Conservation (phyloP, 2,113 vertebrate species). For the Physeter macrocephalus region DNA sequence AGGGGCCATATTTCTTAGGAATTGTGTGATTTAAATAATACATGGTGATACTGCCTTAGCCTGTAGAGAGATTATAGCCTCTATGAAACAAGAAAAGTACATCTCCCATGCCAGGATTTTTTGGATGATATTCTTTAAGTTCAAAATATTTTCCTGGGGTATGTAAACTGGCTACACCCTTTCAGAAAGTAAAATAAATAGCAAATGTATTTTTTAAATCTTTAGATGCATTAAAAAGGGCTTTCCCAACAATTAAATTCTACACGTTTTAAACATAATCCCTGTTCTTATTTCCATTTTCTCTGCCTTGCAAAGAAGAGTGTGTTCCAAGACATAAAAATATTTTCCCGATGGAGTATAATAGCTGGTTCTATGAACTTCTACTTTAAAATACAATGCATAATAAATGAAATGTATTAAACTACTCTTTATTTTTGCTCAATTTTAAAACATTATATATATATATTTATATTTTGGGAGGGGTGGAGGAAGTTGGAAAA, state of each 20-base stretch:
- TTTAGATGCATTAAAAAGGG: background rate
- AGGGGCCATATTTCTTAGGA: background rate
- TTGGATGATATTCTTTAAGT: slow-evolving; percentile 34
- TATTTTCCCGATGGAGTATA: background rate
- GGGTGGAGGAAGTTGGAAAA: background rate
- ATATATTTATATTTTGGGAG: background rate
- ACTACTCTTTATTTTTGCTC: background rate
- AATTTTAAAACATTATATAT: background rate
- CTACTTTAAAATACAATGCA: slow-evolving; percentile 15
- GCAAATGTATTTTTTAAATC: background rate
- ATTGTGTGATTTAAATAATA: background rate
- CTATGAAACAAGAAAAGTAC: background rate
- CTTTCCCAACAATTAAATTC: background rate
- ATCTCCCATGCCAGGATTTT: background rate
- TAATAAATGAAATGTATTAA: background rate
- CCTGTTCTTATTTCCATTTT: background rate
- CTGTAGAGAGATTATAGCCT: background rate
- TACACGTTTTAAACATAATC: background rate
- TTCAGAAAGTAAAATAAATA: slow-evolving; percentile 5
- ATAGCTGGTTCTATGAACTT: background rate
- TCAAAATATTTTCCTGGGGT: slow-evolving; percentile 46
- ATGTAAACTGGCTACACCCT: slow-evolving; percentile 42
- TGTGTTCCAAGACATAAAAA: background rate
- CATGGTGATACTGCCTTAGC: background rate
- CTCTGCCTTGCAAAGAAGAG: background rate